phyloP scores from a whole-genome alignment of 2,113 vertebrate species.

The Actinemys pallida region DNA sequence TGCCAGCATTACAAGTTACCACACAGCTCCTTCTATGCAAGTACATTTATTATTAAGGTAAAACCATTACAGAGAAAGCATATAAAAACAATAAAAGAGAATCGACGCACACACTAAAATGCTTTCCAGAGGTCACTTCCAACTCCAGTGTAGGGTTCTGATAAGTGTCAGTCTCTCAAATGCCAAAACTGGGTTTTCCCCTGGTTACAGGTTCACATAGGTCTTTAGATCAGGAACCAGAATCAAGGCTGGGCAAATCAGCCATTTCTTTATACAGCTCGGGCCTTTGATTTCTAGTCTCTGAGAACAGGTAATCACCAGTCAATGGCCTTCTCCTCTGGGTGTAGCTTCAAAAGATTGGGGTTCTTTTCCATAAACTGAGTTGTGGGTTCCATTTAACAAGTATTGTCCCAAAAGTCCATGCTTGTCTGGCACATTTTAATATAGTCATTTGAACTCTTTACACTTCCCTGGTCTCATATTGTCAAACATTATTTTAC shows the following conservation, averaged over 20 bases:
- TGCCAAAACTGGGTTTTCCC: neutral
- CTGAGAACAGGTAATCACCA: neutral
- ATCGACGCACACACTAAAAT: neutral
- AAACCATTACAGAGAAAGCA: neutral
- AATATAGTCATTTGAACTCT: neutral
- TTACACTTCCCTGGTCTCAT: neutral
- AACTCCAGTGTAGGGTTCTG: neutral
- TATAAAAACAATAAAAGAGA: neutral
- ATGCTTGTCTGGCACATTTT: neutral
- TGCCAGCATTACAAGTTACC: neutral
- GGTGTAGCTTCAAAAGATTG: neutral
- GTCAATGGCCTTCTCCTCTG: neutral
- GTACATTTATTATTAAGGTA: neutral
- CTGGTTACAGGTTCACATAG: neutral
- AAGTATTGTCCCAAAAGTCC: neutral
- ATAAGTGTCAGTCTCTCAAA: neutral
- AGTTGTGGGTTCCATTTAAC: neutral
- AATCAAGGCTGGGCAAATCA: neutral
- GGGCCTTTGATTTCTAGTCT: neutral
- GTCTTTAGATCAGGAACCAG: neutral
- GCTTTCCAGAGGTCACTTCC: neutral
- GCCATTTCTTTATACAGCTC: neutral
- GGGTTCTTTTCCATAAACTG: neutral
- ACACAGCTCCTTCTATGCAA: neutral
- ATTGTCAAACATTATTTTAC: constrained; percentile 2